A percentile compares a stretch with the other conserved stretches of the same genome.
phyloP scores from a whole-genome alignment of 2,113 vertebrate species.

The Macheiramphus alcinus region DNA sequence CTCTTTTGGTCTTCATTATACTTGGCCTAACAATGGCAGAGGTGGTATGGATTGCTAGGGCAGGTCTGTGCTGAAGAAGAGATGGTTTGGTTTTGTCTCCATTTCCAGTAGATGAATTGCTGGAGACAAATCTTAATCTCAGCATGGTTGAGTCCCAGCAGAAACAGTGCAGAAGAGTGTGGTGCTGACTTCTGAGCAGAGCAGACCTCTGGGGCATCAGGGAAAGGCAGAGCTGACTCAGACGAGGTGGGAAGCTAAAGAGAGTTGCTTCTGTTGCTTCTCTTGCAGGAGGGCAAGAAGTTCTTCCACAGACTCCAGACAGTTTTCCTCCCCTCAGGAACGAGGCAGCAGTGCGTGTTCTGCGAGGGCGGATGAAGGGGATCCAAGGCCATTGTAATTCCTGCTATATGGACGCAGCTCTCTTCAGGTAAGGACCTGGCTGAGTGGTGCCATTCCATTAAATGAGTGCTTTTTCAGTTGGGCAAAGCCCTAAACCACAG shows the following conservation, averaged over 20 bases:
- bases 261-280: background rate
- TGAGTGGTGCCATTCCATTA: background rate
- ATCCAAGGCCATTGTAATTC: constrained; percentile 92
- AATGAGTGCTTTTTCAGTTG: background rate
- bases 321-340: constrained; percentile 73
- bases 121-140: background rate
- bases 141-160: background rate
- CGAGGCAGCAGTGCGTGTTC: constrained; percentile 62
- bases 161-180: background rate
- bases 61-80: background rate
- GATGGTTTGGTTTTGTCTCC: background rate
- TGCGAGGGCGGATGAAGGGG: constrained; percentile 82
- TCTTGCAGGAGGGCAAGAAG: constrained; percentile 37
- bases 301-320: background rate
- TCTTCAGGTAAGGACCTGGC: constrained; percentile 78
- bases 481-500: background rate
- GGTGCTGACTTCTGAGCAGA: background rate
- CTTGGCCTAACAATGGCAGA: background rate
- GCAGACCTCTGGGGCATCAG: background rate
- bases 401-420: constrained; percentile 88
- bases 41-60: background rate
- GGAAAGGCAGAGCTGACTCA: background rate
- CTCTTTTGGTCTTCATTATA: background rate
- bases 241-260: background rate
- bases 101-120: background rate